phyloP scores from a whole-genome alignment of 1,140 invertebrate species.

The Elymnias hypermnestra region DNA sequence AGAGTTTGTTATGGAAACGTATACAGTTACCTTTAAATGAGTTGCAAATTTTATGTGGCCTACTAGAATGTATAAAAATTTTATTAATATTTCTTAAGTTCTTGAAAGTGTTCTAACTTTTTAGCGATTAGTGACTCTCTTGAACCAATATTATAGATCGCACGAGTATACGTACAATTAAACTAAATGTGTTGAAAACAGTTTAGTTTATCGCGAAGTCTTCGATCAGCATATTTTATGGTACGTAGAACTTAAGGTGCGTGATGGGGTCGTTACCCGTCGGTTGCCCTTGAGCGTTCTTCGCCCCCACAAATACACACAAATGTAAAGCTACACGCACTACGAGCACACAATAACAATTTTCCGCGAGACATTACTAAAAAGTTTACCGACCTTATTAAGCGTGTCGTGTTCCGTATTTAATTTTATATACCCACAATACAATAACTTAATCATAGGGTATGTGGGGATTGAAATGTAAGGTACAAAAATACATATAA shows the following conservation, averaged over 20 bases:
- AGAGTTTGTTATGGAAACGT: too few relatives aligned
- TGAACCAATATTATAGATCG: background rate
- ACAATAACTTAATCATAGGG: too few relatives aligned
- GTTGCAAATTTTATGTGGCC: too few relatives aligned
- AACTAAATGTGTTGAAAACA: background rate
- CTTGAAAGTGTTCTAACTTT: too few relatives aligned
- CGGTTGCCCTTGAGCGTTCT: conserved; percentile 64
- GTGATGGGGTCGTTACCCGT: conserved; percentile 57
- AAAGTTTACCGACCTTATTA: conserved; percentile 25
- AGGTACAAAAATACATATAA: too few relatives aligned
- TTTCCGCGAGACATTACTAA: conserved; percentile 23
- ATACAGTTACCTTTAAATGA: too few relatives aligned
- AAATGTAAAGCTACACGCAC: conserved; percentile 16
- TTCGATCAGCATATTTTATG: conserved; percentile 10
- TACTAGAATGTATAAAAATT: too few relatives aligned
- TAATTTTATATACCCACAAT: too few relatives aligned
- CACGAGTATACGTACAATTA: background rate
- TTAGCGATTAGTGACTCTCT: too few relatives aligned
- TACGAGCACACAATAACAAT: conserved; percentile 24
- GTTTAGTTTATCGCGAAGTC: background rate
- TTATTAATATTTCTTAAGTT: too few relatives aligned
- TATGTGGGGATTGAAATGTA: too few relatives aligned
- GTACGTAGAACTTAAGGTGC: conserved; percentile 26
- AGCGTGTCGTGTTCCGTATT: conserved; percentile 9
- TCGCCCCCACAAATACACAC: conserved; percentile 43